A percentile compares a stretch with the other conserved stretches of the same genome.
Conservation (phyloP, 2,113 vertebrate genomes). For the Malurus cyaneus region DNA sequence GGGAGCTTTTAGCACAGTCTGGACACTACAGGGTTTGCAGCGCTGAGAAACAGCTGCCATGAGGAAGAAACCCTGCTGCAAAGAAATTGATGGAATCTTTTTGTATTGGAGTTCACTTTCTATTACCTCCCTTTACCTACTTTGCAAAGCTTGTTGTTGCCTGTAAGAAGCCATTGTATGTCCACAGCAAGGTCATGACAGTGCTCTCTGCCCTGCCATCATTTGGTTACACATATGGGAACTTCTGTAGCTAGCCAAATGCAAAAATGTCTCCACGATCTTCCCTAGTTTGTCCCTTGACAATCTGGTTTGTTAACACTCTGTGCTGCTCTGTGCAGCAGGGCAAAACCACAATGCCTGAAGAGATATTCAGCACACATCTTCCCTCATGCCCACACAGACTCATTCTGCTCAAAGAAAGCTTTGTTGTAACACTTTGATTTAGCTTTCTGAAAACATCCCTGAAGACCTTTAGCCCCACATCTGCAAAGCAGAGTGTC, state of each 20-base stretch:
- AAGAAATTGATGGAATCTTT: conserved; percentile 2
- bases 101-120: not conserved
- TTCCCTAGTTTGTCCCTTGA: not conserved
- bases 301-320: not conserved
- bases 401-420: not conserved
- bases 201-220: not conserved
- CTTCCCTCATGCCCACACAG: not conserved
- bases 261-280: not conserved
- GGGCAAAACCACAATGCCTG: not conserved
- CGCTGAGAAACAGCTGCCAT: not conserved
- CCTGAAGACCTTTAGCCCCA: not conserved
- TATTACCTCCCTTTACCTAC: not conserved
- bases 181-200: not conserved
- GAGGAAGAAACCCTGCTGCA: not conserved
- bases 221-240: not conserved
- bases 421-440: not conserved
- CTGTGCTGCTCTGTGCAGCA: conserved; percentile 13
- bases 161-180: not conserved
- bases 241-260: not conserved
- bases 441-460: not conserved
- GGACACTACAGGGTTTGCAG: not conserved
- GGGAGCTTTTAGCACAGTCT: conserved; percentile 5
- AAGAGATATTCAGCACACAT: not conserved
- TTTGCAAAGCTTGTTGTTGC: not conserved
- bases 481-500: not conserved